These are phyloP conservation scores for Ciconia stormi DNA, from an alignment of 2,113 vertebrate species.

Conservation along the genomic window DNA sequence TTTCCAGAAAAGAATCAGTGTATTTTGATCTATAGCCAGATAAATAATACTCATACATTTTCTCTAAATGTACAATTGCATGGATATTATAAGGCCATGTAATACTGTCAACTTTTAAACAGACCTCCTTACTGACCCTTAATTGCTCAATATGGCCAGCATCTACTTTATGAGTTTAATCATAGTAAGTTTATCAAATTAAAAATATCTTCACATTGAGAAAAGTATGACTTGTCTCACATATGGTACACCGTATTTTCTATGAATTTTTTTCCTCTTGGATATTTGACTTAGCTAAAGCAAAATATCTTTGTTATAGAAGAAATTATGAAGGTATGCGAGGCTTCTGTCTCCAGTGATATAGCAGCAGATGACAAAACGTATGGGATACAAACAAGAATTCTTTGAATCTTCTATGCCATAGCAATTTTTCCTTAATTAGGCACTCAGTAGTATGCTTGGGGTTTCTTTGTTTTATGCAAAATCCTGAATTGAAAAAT, in stretches of 20 bases:
- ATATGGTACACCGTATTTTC: neutral
- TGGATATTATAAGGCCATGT: neutral
- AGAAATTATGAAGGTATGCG: neutral
- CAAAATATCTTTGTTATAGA: neutral
- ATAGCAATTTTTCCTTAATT: neutral
- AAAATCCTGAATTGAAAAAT: neutral
- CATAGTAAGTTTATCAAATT: neutral
- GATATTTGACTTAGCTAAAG: neutral
- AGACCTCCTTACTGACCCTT: neutral
- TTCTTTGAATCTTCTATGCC: neutral
- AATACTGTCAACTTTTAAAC: neutral
- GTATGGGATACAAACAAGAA: neutral
- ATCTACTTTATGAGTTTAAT: neutral
- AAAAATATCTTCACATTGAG: neutral
- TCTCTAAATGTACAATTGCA: neutral
- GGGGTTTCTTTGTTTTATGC: neutral
- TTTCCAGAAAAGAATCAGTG: neutral
- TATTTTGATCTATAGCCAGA: neutral
- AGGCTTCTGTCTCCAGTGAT: neutral
- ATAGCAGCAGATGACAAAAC: neutral
- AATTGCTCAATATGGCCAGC: accelerated
- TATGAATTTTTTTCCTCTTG: neutral
- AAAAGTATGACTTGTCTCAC: neutral
- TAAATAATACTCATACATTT: neutral
- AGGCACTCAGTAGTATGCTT: neutral